Conservation (phyloP, 2,888 invertebrate species). For the Tachina lurida region DNA sequence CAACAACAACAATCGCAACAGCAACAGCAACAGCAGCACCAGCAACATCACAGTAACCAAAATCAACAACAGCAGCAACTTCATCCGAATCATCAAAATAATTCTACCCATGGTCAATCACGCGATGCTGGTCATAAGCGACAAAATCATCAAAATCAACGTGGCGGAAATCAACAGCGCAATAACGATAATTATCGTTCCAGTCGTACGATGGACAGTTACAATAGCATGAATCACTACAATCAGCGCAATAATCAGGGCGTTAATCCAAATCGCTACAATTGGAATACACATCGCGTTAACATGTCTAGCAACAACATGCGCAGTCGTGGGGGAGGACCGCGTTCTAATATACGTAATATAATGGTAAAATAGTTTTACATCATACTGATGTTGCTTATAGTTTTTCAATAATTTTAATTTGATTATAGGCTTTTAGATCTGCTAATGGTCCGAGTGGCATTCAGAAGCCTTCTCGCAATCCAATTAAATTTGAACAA, state of each 20-base stretch:
- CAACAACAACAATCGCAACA: conserved; percentile 72
- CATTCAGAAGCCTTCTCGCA: conserved; percentile 83
- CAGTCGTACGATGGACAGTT: conserved; percentile 78
- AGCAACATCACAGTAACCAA: conserved; percentile 84
- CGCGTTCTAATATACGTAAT: conserved; percentile 80
- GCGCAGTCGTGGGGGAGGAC: conserved; percentile 81
- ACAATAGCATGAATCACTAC: conserved; percentile 79
- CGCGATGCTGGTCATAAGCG: conserved; percentile 81
- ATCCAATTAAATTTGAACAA: conserved; percentile 93
- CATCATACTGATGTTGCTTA: not conserved
- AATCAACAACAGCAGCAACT: conserved; percentile 73
- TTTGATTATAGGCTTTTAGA: conserved; percentile 78
- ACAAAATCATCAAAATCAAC: conserved; percentile 79
- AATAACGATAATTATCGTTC: conserved; percentile 80
- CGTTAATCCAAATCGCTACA: conserved; percentile 77
- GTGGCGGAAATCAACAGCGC: conserved; percentile 74
- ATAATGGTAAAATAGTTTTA: conserved; percentile 76
- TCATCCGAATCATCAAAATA: conserved; percentile 84
- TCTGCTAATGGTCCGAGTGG: conserved; percentile 83
- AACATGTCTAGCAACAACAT: conserved; percentile 78
- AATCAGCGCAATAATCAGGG: conserved; percentile 81
- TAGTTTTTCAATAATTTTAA: conserved; percentile 10
- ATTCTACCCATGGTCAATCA: conserved; percentile 78
- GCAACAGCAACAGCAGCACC: conserved; percentile 54
- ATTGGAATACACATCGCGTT: conserved; percentile 82